Evolutionary conservation across 2,113 vertebrate species (phyloP).

Genomic region (Psophia crepitans): DNA sequence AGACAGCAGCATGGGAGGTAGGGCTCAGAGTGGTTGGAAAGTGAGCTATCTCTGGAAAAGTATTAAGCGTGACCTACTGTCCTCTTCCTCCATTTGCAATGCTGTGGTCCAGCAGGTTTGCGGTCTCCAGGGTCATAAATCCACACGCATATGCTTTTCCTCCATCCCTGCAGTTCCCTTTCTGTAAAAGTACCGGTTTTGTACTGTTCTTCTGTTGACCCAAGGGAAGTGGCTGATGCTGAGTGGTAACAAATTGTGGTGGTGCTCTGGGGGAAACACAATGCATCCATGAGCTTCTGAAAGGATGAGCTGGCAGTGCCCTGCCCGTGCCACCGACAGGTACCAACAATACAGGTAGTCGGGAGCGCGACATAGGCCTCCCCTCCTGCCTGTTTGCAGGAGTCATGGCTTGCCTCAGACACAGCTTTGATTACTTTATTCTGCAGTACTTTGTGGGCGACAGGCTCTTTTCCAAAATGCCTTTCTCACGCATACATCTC

Average conservation of each 20-base stretch:
- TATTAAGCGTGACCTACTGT: background rate
- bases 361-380: fast-evolving
- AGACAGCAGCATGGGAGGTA: background rate
- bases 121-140: background rate
- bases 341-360: fast-evolving
- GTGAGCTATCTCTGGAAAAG: background rate
- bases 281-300: background rate
- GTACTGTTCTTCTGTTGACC: background rate
- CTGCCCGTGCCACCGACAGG: background rate
- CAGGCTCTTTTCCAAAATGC: constrained; percentile 24
- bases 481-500: background rate
- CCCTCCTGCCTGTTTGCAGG: background rate
- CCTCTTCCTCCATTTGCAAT: background rate
- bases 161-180: background rate
- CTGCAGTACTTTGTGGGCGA: background rate
- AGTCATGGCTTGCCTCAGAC: background rate
- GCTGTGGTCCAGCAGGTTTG: background rate
- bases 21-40: background rate
- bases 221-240: background rate
- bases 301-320: background rate
- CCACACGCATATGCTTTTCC: background rate
- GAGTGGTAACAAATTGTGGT: background rate
- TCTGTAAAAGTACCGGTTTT: background rate
- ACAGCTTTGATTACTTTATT: background rate
- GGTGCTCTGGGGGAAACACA: background rate